Evolutionary conservation across 2,888 invertebrate species (phyloP), one percentile per base, ranked within the genome.

Genomic region (Pachydiplax longipennis): DNA sequence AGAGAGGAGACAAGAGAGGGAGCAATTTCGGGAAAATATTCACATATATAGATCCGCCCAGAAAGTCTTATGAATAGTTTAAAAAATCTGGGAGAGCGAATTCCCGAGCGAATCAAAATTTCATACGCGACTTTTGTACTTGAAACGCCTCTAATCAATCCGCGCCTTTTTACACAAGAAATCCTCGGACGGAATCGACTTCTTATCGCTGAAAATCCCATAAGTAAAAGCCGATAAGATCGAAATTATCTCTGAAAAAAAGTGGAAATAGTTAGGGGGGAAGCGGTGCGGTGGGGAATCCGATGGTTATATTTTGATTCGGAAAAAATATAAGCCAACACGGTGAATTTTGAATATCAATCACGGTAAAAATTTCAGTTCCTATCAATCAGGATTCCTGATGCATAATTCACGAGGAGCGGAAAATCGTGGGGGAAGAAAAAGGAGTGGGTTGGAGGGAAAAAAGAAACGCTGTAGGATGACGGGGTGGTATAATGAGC

Each of bases 311-410:
- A 73, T 73, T 73, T 73, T 73, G 73, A 31, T 73, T 73, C 73
- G 73, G 31, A 73, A 73, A 73, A 25, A 25, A 25, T 31, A 25
- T 31, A 73, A 25, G n/a, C 73, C 73, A n/a, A n/a, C 73, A 35
- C 87, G 58, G 87, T 87, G 87, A 87, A 61, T 87, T 87, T 87
- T 87, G 87, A 87, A 87, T 87, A 87, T 87, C 87, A 87, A 87
- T 87, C 87, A 87, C 87, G 87, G 87, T 18, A 35, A 87, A 87
- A 87, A 61, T 87, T 87, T 61, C 58, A 87, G 87, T 61, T 87
- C 87, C 87, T 87, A 87, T 87, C 87, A 87, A 87, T 87, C 87
- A 87, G 87, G 37, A 87, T 58, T 61, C 87, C 87, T 61, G 35
- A 87, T 87, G 87, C 87, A 87, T 87, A 87, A 87, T 87, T 87